Evolutionary conservation across 2,888 invertebrate genomes (phyloP).

Genomic region (Anoncus sp.): DNA sequence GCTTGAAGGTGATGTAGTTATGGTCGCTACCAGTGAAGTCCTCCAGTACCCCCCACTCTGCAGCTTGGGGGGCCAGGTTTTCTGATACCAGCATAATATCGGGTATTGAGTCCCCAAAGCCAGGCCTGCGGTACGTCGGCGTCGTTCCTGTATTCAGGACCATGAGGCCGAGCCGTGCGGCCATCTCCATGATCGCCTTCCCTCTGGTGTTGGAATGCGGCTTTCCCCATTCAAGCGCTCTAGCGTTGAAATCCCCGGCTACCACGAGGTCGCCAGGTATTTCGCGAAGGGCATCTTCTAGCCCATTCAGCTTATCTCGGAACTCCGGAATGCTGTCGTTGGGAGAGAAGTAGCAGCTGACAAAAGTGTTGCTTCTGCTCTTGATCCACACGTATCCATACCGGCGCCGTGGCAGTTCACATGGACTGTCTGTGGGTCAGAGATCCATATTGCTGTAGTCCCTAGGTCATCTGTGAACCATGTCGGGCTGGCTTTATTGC

Average conservation of each 20-base stretch:
- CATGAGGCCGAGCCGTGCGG: slow-evolving; percentile 47
- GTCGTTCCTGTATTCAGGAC: slow-evolving; percentile 55
- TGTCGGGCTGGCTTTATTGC: slow-evolving; percentile 1
- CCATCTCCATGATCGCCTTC: slow-evolving; percentile 59
- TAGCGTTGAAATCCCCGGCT: slow-evolving; percentile 61
- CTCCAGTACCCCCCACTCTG: slow-evolving; percentile 40
- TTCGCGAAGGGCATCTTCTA: slow-evolving; percentile 23
- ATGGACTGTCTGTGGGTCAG: neutral
- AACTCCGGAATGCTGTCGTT: slow-evolving; percentile 31
- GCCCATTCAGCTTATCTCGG: slow-evolving; percentile 23
- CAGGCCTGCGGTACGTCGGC: slow-evolving; percentile 36
- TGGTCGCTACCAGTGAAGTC: slow-evolving; percentile 61
- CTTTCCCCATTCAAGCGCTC: slow-evolving; percentile 61
- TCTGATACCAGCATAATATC: slow-evolving; percentile 34
- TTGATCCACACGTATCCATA: slow-evolving; percentile 57
- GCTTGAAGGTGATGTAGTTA: slow-evolving; percentile 43
- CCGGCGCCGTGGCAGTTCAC: slow-evolving; percentile 11
- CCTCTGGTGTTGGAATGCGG: slow-evolving; percentile 44
- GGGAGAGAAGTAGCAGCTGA: slow-evolving; percentile 5
- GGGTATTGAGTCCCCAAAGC: slow-evolving; percentile 23
- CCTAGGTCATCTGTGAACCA: slow-evolving; percentile 53
- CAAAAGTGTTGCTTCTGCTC: neutral
- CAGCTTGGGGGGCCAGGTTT: neutral
- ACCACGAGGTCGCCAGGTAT: slow-evolving; percentile 31
- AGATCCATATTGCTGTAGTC: slow-evolving; percentile 64